Percentiles rank a stretch among this genome's conserved stretches.
Evolutionary conservation across 2,113 vertebrate genomes (phyloP).

Genomic region (Hoplias malabaricus): DNA sequence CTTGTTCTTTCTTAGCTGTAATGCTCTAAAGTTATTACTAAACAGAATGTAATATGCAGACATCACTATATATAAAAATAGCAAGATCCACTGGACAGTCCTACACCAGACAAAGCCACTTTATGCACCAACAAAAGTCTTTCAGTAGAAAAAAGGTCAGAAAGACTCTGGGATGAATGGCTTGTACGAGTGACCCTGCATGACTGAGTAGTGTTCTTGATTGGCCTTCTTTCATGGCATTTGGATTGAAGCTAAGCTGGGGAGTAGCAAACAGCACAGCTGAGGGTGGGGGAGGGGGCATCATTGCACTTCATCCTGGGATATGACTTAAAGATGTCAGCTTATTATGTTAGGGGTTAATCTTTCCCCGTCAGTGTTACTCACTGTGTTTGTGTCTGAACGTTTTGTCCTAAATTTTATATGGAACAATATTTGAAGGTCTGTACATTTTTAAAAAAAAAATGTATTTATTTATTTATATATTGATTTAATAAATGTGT

Average conservation of each 20-base stretch:
- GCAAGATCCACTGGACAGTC: too few species aligned
- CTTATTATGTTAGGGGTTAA: conserved; percentile 34
- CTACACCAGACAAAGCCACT: too few species aligned
- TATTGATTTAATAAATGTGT: too few species aligned
- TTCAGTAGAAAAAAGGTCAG: background rate
- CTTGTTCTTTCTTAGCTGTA: too few species aligned
- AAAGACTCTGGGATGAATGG: background rate
- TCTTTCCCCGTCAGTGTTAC: background rate
- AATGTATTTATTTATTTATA: too few species aligned
- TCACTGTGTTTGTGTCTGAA: conserved; percentile 12
- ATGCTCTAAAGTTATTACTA: too few species aligned
- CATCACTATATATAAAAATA: background rate
- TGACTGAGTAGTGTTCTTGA: background rate
- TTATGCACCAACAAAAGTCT: background rate
- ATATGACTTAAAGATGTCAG: conserved; percentile 48
- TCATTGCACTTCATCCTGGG: conserved; percentile 19
- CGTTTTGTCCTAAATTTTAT: conserved; percentile 43
- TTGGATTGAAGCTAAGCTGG: conserved; percentile 36
- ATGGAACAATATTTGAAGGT: background rate
- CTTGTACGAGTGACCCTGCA: background rate
- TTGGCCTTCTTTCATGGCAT: conserved; percentile 26
- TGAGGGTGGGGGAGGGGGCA: conserved; percentile 41
- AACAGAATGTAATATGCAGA: background rate
- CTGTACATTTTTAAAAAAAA: too few species aligned
- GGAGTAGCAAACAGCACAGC: conserved; percentile 43